These are phyloP conservation scores for Platysternon megacephalum DNA, from an alignment of 2,113 vertebrate species.

Conservation along the genomic window DNA sequence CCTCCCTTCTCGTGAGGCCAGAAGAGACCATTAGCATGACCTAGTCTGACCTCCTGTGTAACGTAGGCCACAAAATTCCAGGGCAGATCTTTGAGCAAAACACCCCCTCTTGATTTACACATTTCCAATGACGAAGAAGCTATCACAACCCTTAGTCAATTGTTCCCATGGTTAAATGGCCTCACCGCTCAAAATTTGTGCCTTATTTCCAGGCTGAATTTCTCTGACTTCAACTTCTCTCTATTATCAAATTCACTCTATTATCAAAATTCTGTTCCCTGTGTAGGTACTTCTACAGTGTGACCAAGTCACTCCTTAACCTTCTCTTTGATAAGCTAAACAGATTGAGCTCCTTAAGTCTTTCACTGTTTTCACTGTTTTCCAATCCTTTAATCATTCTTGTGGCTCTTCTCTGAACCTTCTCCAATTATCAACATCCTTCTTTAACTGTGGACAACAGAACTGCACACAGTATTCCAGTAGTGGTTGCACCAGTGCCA, in stretches of 20 bases:
- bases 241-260: too few species aligned
- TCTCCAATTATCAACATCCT: background rate
- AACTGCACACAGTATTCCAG: background rate
- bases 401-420: background rate
- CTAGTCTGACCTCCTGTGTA: background rate
- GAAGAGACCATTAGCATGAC: background rate
- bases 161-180: background rate
- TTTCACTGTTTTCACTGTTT: background rate
- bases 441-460: background rate
- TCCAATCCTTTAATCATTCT: background rate
- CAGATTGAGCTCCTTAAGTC: background rate
- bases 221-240: background rate
- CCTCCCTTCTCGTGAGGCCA: background rate
- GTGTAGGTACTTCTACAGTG: background rate
- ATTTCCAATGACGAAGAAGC: background rate
- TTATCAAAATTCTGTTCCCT: background rate
- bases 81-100: background rate
- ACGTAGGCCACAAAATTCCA: background rate
- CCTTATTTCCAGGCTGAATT: background rate
- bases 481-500: background rate
- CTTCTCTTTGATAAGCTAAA: background rate
- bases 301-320: background rate
- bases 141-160: background rate
- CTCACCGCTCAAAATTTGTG: background rate
- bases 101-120: background rate